phyloP scores from a whole-genome alignment of 2,797 vertebrate species.

The Crypturellus tataupa region DNA sequence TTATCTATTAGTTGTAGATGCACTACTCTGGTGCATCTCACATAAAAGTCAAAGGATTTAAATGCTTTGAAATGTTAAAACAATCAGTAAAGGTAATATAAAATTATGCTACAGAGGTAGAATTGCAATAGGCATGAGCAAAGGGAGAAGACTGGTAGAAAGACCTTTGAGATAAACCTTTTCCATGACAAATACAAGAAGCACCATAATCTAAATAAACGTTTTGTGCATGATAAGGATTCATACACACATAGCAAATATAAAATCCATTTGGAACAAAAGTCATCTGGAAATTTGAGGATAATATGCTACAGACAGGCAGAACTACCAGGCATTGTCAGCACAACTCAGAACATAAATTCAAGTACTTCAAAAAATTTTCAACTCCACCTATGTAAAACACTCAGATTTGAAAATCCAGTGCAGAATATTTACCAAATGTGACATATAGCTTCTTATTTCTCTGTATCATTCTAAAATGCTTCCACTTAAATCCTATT shows the following conservation, averaged over 20 bases:
- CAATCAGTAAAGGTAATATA: background rate
- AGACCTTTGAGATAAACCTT: background rate
- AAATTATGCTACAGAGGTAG: background rate
- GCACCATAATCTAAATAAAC: background rate
- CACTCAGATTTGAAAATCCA: background rate
- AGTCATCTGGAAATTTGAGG: background rate
- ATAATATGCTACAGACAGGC: background rate
- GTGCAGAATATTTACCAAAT: background rate
- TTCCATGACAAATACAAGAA: background rate
- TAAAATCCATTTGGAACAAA: background rate
- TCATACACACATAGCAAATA: background rate
- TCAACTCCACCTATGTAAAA: background rate
- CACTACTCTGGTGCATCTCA: background rate
- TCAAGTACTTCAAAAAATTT: background rate
- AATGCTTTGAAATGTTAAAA: background rate
- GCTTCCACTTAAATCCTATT: background rate
- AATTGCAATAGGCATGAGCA: background rate
- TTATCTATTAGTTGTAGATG: no score
- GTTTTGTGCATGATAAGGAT: background rate
- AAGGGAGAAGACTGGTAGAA: background rate
- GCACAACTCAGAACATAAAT: background rate
- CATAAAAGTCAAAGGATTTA: background rate
- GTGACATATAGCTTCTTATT: background rate
- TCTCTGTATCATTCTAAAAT: background rate
- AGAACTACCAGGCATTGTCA: fast-evolving